phyloP scores from a whole-genome alignment of 2,888 invertebrate genomes.

The Nemapogon koenigi region DNA sequence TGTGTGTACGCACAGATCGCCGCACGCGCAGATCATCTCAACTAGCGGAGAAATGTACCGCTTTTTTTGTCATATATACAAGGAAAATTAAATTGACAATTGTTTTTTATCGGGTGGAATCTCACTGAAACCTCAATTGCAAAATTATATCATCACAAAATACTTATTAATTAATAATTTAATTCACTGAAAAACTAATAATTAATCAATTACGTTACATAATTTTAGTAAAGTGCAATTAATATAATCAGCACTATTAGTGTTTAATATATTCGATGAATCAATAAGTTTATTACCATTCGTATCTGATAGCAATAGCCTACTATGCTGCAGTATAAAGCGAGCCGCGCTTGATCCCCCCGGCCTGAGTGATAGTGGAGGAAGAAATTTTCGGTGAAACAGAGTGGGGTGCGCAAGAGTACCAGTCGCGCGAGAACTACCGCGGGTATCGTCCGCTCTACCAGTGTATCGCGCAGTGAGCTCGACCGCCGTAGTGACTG shows the following conservation, averaged over 20 bases:
- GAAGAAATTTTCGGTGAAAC: slow-evolving; percentile 53
- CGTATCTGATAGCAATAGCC: not conserved
- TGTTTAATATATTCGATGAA: not conserved
- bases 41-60: slow-evolving; percentile 52
- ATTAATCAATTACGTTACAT: too few species aligned
- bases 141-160: too few species aligned
- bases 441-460: slow-evolving; percentile 45
- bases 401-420: slow-evolving; percentile 62
- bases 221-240: too few species aligned
- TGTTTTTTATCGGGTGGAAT: not conserved
- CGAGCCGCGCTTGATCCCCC: slow-evolving; percentile 26
- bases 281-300: not conserved
- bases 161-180: not conserved
- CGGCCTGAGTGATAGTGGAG: slow-evolving; percentile 44
- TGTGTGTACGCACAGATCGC: slow-evolving; percentile 59
- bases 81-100: not conserved
- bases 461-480: slow-evolving; percentile 1
- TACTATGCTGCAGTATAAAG: not conserved
- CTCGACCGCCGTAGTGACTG: not conserved
- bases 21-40: slow-evolving; percentile 31
- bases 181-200: too few species aligned
- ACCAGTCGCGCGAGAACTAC: slow-evolving; percentile 44
- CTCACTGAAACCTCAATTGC: not conserved
- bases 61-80: slow-evolving; percentile 15
- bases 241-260: too few species aligned